Conservation (phyloP, 1,140 invertebrate genomes). For the Sinonovacula constricta region DNA sequence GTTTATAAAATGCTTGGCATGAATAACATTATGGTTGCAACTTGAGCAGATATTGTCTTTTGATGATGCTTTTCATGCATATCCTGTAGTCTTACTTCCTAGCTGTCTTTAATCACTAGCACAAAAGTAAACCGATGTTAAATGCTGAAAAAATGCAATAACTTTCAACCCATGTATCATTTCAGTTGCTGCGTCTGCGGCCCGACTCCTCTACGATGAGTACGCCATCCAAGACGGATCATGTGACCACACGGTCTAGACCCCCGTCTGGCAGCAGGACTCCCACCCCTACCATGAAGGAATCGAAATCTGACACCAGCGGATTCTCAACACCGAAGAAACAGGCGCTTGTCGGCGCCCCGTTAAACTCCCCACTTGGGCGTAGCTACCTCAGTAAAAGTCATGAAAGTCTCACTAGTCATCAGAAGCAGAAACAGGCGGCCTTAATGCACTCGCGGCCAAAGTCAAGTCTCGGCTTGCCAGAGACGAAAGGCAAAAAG, state of each 20-base stretch:
- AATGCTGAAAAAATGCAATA: too few relatives aligned
- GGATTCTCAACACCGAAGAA: conserved; percentile 54
- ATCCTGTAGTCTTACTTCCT: too few relatives aligned
- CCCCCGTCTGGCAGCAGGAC: conserved; percentile 12
- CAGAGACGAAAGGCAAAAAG: conserved; percentile 41
- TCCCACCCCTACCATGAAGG: conserved; percentile 60
- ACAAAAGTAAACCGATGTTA: too few relatives aligned
- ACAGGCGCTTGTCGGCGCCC: conserved; percentile 44
- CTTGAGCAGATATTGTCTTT: too few relatives aligned
- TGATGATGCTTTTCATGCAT: too few relatives aligned
- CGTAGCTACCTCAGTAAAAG: conserved; percentile 76
- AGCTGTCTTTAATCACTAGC: too few relatives aligned
- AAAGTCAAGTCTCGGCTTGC: conserved; percentile 62
- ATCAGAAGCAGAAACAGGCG: conserved; percentile 65
- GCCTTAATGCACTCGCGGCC: conserved; percentile 57
- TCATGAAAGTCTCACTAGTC: conserved; percentile 74
- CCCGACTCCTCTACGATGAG: conserved; percentile 37
- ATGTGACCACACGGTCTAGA: neutral
- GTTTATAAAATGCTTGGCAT: too few relatives aligned
- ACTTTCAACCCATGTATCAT: too few relatives aligned
- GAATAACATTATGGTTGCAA: too few relatives aligned
- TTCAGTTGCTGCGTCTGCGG: conserved; percentile 44
- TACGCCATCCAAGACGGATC: conserved; percentile 47
- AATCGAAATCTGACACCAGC: conserved; percentile 67
- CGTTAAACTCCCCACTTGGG: conserved; percentile 50